Evolutionary conservation across 2,888 invertebrate species (phyloP).

Genomic region (Troilus luridus): DNA sequence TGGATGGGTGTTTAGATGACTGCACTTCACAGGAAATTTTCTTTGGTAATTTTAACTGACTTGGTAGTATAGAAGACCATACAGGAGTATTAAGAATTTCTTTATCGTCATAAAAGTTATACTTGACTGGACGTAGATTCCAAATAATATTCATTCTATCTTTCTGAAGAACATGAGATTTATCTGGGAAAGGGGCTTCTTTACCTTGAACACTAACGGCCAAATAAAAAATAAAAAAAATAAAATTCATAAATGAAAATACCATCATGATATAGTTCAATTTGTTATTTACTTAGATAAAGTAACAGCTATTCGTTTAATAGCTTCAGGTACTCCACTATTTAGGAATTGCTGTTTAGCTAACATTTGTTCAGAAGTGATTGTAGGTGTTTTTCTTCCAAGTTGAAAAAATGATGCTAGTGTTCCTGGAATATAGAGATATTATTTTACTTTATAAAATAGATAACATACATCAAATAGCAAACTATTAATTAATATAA

Average conservation of each 20-base stretch:
- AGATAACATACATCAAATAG: not conserved
- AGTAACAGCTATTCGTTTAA: constrained; percentile 73
- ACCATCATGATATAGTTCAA: constrained; percentile 15
- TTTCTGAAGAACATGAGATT: constrained; percentile 78
- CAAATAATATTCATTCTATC: constrained; percentile 67
- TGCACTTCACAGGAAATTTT: not conserved
- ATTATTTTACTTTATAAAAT: not conserved
- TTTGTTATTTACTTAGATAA: not conserved
- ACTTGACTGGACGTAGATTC: constrained; percentile 67
- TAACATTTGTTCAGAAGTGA: constrained; percentile 60
- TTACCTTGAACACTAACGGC: constrained; percentile 65
- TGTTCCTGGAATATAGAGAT: constrained; percentile 57
- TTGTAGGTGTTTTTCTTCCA: constrained; percentile 49
- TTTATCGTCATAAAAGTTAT: constrained; percentile 64
- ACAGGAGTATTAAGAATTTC: constrained; percentile 12
- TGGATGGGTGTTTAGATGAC: constrained; percentile 1
- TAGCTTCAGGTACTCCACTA: constrained; percentile 79
- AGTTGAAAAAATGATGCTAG: constrained; percentile 60
- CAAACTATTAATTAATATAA: not conserved
- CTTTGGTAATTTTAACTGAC: not conserved
- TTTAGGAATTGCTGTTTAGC: constrained; percentile 80
- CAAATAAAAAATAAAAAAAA: constrained; percentile 34
- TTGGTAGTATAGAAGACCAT: constrained; percentile 41
- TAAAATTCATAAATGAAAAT: not conserved
- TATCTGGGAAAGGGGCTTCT: constrained; percentile 74